Evolutionary conservation across 2,113 vertebrate genomes (phyloP).

Genomic region (Rattus norvegicus): GRCr8 NC_086019.1:212421001-212421500

Average conservation of each 20-base stretch:
- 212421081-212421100: background rate
- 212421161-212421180: conserved; percentile 84
- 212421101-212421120: background rate
- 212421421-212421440: conserved; percentile 88
- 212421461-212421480: conserved; percentile 87
- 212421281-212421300: conserved; percentile 71
- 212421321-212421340: conserved; percentile 78
- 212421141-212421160: conserved; percentile 87
- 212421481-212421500: conserved; percentile 69
- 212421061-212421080: conserved; percentile 34
- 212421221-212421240: conserved; percentile 84
- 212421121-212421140: background rate
- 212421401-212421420: conserved; percentile 77
- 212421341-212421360: conserved; percentile 70
- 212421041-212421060: background rate
- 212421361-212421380: conserved; percentile 80
- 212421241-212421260: conserved; percentile 81
- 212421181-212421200: conserved; percentile 87
- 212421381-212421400: conserved; percentile 85
- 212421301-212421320: conserved; percentile 79
- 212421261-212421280: conserved; percentile 78
- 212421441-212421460: conserved; percentile 90
- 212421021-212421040: background rate
- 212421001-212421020: background rate
- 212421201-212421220: conserved; percentile 87